Evolutionary conservation across 2,888 invertebrate species (phyloP).

Genomic region (Myopa testacea): DNA sequence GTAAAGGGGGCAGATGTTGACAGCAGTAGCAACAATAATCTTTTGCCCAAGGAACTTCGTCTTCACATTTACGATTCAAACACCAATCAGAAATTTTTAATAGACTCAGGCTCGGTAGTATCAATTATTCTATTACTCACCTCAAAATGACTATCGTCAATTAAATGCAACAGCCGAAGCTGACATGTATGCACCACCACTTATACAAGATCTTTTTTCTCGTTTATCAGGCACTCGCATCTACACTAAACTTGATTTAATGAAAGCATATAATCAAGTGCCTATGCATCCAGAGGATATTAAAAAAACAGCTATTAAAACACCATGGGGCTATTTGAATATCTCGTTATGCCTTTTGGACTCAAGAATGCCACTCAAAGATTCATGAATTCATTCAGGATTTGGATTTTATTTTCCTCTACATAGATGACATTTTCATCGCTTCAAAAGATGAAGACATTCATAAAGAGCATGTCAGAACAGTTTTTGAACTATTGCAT

Average conservation of each 20-base stretch:
- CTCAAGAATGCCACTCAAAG: not conserved
- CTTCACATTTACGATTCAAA: not conserved
- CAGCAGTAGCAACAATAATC: not conserved
- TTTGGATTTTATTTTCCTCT: not conserved
- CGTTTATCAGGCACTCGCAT: not conserved
- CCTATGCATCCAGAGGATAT: not conserved
- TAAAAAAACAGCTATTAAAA: conserved; percentile 4
- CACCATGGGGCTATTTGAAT: not conserved
- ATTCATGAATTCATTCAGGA: not conserved
- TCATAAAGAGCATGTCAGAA: not conserved
- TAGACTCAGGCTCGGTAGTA: not conserved
- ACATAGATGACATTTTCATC: conserved; percentile 26
- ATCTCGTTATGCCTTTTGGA: not conserved
- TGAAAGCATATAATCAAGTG: conserved; percentile 10
- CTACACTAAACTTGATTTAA: not conserved
- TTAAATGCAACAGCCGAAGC: conserved; percentile 1
- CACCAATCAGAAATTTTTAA: not conserved
- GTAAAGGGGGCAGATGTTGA: not conserved
- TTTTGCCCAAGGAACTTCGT: not conserved
- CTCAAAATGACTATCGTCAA: conserved; percentile 8
- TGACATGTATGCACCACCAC: not conserved
- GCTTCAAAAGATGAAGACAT: not conserved
- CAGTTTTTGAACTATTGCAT: not conserved
- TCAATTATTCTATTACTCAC: not conserved
- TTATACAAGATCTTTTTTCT: not conserved